A percentile compares a stretch with the other conserved stretches of the same genome.
These are phyloP conservation scores for Chromoteleia sp. DNA, from an alignment of 2,888 invertebrate species.

Conservation along the genomic window DNA sequence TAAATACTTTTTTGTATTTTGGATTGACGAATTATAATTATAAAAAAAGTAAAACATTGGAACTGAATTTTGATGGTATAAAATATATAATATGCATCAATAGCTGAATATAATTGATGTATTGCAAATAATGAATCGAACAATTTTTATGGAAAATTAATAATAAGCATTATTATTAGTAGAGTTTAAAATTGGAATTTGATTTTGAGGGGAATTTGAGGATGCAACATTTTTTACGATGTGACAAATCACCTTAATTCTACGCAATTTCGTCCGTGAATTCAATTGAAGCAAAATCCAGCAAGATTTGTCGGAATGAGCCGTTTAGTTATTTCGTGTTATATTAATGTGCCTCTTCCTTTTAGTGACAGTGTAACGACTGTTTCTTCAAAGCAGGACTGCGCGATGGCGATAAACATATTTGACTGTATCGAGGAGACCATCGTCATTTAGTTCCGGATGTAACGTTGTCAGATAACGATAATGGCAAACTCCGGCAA, in stretches of 20 bases:
- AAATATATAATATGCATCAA: too few species aligned
- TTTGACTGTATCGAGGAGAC: constrained; percentile 60
- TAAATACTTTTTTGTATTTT: too few species aligned
- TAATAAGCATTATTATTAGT: too few species aligned
- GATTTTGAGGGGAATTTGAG: background rate
- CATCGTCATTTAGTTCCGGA: constrained; percentile 64
- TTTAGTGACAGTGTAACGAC: constrained; percentile 50
- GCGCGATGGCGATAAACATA: constrained; percentile 49
- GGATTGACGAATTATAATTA: too few species aligned
- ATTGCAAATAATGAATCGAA: too few species aligned
- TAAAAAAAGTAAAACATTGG: too few species aligned
- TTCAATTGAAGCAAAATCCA: constrained; percentile 55
- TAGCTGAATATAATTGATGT: too few species aligned
- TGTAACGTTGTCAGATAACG: constrained; percentile 67
- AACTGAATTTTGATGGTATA: too few species aligned
- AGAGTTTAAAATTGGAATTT: background rate
- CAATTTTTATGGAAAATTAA: too few species aligned
- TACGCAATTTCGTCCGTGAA: constrained; percentile 1
- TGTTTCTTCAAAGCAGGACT: constrained; percentile 47
- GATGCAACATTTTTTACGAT: background rate
- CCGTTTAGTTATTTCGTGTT: constrained; percentile 39
- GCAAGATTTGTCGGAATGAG: constrained; percentile 37
- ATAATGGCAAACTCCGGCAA: constrained; percentile 65
- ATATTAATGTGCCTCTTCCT: constrained; percentile 46
- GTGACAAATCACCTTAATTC: constrained; percentile 1